Base-by-base conservation (phyloP, 2,888 invertebrate genomes). In the Eupithecia subumbrata region DNA sequence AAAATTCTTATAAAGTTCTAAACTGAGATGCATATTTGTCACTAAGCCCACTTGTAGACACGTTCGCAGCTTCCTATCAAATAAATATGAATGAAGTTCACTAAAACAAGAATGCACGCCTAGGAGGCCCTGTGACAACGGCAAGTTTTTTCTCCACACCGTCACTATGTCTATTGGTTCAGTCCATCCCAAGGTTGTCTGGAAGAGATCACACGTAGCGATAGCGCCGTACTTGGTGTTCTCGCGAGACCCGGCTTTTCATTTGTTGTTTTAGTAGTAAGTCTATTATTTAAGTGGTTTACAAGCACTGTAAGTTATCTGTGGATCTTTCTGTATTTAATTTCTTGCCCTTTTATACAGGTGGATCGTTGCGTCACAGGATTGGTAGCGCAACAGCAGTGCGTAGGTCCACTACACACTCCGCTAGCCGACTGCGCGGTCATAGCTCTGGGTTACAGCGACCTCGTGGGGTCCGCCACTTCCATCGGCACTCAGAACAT, bases 401-500 rank as follows among this genome's bases (percentile, higher is more conserved):
- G 99, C 89, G 98, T 99, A 37, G 99, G 99, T 0, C 99, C 99
- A 0, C 92, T 99, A 0, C 99, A 99, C 90, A 98, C 99, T 0
- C 99, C 99, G 0, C 93, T 99, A 7, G 98, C 99, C 0, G 99
- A 99, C 91, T 99, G 97, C 77, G 99, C 98, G 1, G 97, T 99
- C 70, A 96, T 97, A 8, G 98, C 98, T 0, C 95, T 99, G 40
- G 98, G 98, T 0, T 97, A 98, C 90, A 97, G 97, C 87, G 97
- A 97, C 77, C 96, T 95, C 66, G 96, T 96, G 76, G 99, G 99
- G 11, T 97, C 98, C 18, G 99, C 99, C 5, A 98, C 98, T 0
- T 97, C 99, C 0, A 98, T 99, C 78, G 99, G 99, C 63, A 99
- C 99, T 79, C 99, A 99, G 91, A 99, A 99, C 67, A 97, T 99